phyloP scores from a whole-genome alignment of 2,888 invertebrate genomes.

The Eupithecia subumbrata region DNA sequence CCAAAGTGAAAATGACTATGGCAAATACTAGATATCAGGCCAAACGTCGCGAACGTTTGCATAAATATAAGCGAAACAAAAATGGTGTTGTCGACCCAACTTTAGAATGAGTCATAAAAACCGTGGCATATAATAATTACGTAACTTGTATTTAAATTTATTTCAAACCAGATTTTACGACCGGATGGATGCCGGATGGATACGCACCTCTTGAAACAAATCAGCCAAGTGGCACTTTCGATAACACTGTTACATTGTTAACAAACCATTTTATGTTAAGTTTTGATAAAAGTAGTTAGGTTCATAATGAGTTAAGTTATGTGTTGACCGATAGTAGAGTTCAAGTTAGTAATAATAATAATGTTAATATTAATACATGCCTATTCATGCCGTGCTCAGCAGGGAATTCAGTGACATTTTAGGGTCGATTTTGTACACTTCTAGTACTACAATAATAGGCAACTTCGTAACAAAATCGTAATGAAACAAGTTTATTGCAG shows the following conservation, averaged over 20 bases:
- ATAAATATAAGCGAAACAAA: slow-evolving; percentile 1
- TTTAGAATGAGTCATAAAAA: slow-evolving; percentile 6
- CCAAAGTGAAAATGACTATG: neutral
- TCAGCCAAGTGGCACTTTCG: slow-evolving; percentile 24
- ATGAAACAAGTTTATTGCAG: neutral
- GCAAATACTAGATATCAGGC: neutral
- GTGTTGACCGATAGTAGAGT: slow-evolving; percentile 27
- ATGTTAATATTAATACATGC: slow-evolving; percentile 31
- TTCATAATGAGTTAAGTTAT: slow-evolving; percentile 1
- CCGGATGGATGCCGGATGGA: slow-evolving; percentile 13
- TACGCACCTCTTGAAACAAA: slow-evolving; percentile 4
- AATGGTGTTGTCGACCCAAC: neutral
- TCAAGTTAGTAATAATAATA: slow-evolving; percentile 29
- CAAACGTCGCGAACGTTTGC: neutral
- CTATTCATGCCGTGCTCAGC: slow-evolving; percentile 36
- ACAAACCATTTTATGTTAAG: neutral
- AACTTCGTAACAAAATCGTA: neutral
- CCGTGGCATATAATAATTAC: neutral
- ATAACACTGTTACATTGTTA: slow-evolving; percentile 1
- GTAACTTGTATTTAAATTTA: neutral
- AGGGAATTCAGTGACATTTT: neutral
- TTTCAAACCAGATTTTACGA: slow-evolving; percentile 3
- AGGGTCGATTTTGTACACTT: neutral
- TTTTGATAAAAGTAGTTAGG: slow-evolving; percentile 7
- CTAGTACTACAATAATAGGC: neutral